Percentiles rank a stretch among this genome's conserved stretches.
Evolutionary conservation across 1,140 invertebrate species (phyloP).

Genomic region (Geopemphigus sp.): DNA sequence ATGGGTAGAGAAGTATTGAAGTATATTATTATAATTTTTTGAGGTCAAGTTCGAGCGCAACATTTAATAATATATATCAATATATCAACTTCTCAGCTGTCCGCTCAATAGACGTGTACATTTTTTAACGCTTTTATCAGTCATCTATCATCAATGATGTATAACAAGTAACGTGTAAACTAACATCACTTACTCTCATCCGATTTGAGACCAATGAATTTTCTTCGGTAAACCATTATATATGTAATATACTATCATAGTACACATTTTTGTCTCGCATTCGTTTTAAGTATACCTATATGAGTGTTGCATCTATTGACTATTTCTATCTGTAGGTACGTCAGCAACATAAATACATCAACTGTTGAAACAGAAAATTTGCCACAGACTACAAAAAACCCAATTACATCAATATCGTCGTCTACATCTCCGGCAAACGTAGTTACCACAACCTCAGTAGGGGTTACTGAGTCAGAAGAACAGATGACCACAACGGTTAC

Average conservation of each 20-base stretch:
- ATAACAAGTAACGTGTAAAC: not conserved
- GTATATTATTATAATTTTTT: too few species aligned
- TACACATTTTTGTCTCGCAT: too few species aligned
- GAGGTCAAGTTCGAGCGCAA: too few species aligned
- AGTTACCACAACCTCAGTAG: not conserved
- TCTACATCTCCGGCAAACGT: not conserved
- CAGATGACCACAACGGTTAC: not conserved
- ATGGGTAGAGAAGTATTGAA: too few species aligned
- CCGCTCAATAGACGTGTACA: too few species aligned
- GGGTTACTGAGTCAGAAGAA: not conserved
- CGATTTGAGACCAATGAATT: not conserved
- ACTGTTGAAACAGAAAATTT: slow-evolving; percentile 12
- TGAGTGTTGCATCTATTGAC: not conserved
- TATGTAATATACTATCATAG: too few species aligned
- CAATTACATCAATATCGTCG: too few species aligned
- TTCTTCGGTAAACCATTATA: not conserved
- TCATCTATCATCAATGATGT: not conserved
- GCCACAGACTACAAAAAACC: slow-evolving; percentile 17
- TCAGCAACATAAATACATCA: slow-evolving; percentile 8
- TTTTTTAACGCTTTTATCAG: not conserved
- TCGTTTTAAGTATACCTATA: too few species aligned
- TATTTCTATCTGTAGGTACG: not conserved
- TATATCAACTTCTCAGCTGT: too few species aligned
- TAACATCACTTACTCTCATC: not conserved
- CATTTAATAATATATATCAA: too few species aligned